These are phyloP conservation scores for Otus sunia DNA, from an alignment of 2,113 vertebrate species.

Conservation along the genomic window DNA sequence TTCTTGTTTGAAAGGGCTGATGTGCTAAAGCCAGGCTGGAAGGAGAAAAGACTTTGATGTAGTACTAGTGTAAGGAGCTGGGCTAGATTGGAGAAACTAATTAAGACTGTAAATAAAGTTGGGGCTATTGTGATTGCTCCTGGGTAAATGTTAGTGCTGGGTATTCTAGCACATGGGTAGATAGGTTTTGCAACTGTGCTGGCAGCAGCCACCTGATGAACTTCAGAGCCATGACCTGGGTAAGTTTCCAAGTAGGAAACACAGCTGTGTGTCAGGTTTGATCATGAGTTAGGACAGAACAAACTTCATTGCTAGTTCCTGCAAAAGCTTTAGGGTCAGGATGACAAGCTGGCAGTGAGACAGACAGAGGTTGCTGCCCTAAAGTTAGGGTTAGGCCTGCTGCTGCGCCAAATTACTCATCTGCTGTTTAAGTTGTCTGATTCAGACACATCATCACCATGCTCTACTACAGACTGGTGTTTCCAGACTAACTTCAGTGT, in stretches of 20 bases:
- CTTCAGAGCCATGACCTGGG: neutral
- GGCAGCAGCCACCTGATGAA: neutral
- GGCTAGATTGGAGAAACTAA: neutral
- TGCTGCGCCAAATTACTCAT: neutral
- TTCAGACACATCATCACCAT: neutral
- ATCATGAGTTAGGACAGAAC: neutral
- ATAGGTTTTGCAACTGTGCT: neutral
- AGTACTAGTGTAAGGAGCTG: neutral
- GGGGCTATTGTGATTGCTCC: neutral
- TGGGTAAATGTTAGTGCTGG: neutral
- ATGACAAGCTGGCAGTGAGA: neutral
- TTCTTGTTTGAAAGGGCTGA: neutral
- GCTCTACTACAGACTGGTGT: neutral
- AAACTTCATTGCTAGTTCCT: neutral
- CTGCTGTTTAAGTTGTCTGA: neutral
- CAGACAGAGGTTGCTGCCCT: neutral
- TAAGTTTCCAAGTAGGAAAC: neutral
- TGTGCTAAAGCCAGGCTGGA: neutral
- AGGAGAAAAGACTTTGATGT: neutral
- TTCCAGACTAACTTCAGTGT: neutral
- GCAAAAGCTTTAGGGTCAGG: neutral
- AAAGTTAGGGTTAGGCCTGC: neutral
- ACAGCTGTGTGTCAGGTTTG: neutral
- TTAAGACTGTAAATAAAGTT: neutral
- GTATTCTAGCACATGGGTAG: fast-evolving